Conservation (phyloP, 2,888 invertebrate species). For the Empis livida region DNA sequence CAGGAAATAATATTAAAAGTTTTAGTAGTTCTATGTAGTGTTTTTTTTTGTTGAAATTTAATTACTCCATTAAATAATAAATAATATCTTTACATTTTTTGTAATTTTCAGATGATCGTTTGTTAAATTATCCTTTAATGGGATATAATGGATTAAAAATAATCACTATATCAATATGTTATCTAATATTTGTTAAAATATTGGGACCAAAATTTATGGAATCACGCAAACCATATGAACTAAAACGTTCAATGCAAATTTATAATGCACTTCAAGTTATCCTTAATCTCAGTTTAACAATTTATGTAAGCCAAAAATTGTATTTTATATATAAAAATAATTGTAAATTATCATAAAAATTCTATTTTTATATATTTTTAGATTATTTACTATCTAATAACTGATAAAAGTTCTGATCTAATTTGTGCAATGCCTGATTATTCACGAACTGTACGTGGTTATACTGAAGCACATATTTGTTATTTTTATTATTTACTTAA, state of each 20-base stretch:
- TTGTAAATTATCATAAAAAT: not conserved
- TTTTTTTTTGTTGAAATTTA: too few relatives aligned
- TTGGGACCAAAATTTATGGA: not conserved
- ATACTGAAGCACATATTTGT: not conserved
- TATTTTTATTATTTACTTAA: slow-evolving; percentile 52
- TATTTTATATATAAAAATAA: not conserved
- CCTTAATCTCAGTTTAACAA: not conserved
- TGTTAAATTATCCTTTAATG: not conserved
- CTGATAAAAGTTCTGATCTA: not conserved
- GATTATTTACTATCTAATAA: not conserved
- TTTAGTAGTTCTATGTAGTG: too few relatives aligned
- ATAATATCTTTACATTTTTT: not conserved
- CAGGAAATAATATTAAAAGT: too few relatives aligned
- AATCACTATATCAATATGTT: not conserved
- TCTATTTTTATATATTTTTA: not conserved
- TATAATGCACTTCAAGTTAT: not conserved
- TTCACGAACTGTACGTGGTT: not conserved
- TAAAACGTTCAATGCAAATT: not conserved
- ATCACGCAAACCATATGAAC: not conserved
- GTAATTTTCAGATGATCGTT: not conserved
- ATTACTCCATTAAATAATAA: too few relatives aligned
- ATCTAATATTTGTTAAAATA: not conserved
- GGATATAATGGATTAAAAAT: not conserved
- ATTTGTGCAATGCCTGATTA: slow-evolving; percentile 1
- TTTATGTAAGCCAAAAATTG: too few relatives aligned